Evolutionary conservation across 2,113 vertebrate genomes (phyloP), one percentile per base, ranked within the genome.

Genomic region (Serilophus lunatus): DNA sequence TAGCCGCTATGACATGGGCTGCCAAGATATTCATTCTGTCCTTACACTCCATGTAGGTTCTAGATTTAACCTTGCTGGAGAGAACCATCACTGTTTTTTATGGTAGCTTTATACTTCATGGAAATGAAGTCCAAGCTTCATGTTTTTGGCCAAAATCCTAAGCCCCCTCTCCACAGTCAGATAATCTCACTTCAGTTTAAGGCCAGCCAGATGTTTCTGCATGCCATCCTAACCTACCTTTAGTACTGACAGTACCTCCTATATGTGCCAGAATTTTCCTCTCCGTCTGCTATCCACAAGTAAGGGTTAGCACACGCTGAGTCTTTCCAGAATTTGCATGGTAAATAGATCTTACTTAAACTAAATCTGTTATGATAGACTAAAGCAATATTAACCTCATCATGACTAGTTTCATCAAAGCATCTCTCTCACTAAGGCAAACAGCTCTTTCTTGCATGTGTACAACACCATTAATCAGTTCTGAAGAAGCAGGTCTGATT

Each of bases 1-100:
- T 44, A 36, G 18, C 25, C 38, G 44, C 22, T 1, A 0, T 10
- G 23, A 76, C 19, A 57, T 1, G 1, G 10, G 31, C 3, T 83
- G 11, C 45, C 60, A 23, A 26, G 23, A n/a, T n/a, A 71, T 28
- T 70, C 14, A 35, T 31, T 31, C 13, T 54, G 14, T 10, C 47
- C 29, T 75, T 68, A 17, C 17, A n/a, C 19, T 79, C 35, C 5
- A 3, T 6, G 25, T 20, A 45, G 5, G 24, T 61, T 53, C 60
- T 78, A 54, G 51, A 75, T 82, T 71, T 54, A 69, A 15, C 10
- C 25, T 66, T 59, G 16, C 31, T 42, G 8, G 10, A 19, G 26
- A 80, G 8, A 56, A 64, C 28, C 36, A 16, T 65, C 29, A 54
- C 15, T n/a, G 18, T 31, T 81, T 35, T 81, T 84, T 9, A 29